Evolutionary conservation across 2,113 vertebrate genomes (phyloP).

Genomic region (Brevimyrus niger): DNA sequence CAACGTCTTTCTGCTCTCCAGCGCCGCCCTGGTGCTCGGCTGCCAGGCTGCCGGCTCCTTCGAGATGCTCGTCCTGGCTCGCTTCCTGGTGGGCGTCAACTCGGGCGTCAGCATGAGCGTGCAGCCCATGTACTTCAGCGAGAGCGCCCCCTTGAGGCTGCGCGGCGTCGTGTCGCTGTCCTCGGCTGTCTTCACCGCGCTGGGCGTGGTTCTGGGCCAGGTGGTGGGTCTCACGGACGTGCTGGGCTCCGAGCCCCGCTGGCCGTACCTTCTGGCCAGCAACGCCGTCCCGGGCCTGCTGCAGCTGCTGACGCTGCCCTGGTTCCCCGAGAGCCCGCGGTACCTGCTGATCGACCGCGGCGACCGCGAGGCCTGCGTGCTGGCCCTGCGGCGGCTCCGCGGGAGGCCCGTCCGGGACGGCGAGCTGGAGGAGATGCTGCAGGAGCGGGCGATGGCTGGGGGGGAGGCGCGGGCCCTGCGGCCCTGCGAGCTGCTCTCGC

Average conservation of each 20-base stretch:
- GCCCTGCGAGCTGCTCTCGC: conserved; percentile 61
- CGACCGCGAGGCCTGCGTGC: conserved; percentile 64
- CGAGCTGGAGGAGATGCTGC: conserved; percentile 77
- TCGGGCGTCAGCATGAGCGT: conserved; percentile 78
- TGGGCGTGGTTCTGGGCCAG: conserved; percentile 77
- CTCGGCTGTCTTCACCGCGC: conserved; percentile 73
- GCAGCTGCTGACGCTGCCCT: conserved; percentile 73
- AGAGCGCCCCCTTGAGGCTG: conserved; percentile 75
- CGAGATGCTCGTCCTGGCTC: conserved; percentile 77
- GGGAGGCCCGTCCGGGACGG: conserved; percentile 45
- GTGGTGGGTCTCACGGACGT: conserved; percentile 73
- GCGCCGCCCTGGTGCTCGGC: conserved; percentile 58
- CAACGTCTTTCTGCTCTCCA: conserved; percentile 64
- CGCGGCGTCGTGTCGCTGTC: conserved; percentile 74
- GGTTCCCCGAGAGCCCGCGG: conserved; percentile 80
- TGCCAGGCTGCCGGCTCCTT: conserved; percentile 64
- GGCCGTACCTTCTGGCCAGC: conserved; percentile 78
- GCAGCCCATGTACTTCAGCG: conserved; percentile 87
- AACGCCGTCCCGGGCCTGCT: conserved; percentile 67
- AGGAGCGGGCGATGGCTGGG: conserved; percentile 49
- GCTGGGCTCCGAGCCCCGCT: conserved; percentile 65
- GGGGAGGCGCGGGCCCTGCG: conserved; percentile 42
- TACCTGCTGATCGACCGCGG: conserved; percentile 83
- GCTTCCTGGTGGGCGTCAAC: conserved; percentile 71
- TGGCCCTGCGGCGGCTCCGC: conserved; percentile 62